These are phyloP conservation scores for Clangula hyemalis DNA, from an alignment of 2,797 vertebrate genomes.

Conservation along the genomic window DNA sequence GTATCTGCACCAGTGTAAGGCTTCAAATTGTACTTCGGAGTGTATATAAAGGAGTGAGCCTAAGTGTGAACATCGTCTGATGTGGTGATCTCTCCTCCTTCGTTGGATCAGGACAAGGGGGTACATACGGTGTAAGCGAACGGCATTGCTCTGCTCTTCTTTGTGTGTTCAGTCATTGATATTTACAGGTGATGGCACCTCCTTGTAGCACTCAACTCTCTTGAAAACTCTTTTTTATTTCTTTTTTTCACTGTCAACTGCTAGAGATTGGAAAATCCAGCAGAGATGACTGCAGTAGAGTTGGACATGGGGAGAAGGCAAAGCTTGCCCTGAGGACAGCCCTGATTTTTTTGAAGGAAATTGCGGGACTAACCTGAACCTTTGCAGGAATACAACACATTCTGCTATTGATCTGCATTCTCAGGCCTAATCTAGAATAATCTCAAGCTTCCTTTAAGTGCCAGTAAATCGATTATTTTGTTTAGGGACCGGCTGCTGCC, in stretches of 20 bases:
- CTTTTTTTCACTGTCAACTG: no score
- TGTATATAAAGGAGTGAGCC: not conserved
- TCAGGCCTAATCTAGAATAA: not conserved
- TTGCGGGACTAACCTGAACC: no score
- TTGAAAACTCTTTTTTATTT: not conserved
- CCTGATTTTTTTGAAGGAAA: no score
- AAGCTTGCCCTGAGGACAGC: not conserved
- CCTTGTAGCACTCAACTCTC: not conserved
- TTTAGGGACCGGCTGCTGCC: not conserved
- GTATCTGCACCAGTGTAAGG: not conserved
- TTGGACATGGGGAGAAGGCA: not conserved
- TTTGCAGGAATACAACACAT: not conserved
- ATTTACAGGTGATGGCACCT: not conserved
- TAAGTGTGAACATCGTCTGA: no score
- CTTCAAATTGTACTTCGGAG: not conserved
- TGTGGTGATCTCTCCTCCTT: not conserved
- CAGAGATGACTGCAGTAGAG: no score
- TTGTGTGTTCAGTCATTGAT: fast-evolving
- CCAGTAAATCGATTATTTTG: not conserved
- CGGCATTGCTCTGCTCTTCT: not conserved
- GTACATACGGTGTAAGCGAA: fast-evolving
- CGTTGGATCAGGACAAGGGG: fast-evolving
- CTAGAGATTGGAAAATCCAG: not conserved
- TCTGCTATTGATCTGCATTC: not conserved
- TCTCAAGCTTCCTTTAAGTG: not conserved